Evolutionary conservation across 53 echinoderm and acorn worm species (phyloP).

Genomic region (Echinometra lucunter): DNA sequence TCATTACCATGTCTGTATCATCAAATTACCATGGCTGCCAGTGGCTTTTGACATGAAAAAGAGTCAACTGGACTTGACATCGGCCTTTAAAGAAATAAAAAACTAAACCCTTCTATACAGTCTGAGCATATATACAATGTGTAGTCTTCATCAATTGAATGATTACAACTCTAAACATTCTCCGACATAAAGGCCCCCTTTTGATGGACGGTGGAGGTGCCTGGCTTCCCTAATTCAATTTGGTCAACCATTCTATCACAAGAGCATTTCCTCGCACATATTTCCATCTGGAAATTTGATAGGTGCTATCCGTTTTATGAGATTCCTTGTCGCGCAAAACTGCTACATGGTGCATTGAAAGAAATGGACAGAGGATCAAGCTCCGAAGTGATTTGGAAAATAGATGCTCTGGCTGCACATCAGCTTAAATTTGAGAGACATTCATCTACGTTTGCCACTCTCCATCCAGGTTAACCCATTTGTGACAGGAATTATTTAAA

Average conservation of each 20-base stretch:
- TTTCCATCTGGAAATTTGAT: conserved; percentile 42
- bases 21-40: no score
- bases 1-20: no score
- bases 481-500: no score
- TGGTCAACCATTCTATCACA: background rate
- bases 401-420: background rate
- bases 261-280: background rate
- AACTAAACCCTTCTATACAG: background rate
- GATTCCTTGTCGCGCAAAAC: background rate
- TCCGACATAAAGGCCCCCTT: background rate
- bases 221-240: conserved; percentile 33
- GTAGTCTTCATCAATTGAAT: background rate
- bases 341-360: background rate
- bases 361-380: background rate
- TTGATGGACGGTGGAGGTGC: background rate
- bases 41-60: no score
- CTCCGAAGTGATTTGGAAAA: background rate
- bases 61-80: background rate
- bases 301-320: background rate
- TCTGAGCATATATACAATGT: background rate
- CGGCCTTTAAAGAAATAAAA: background rate
- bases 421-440: background rate
- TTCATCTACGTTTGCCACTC: background rate
- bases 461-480: background rate
- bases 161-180: conserved; percentile 24